Evolutionary conservation across 2,888 invertebrate genomes (phyloP).

Genomic region (Resseliella maxima): DNA sequence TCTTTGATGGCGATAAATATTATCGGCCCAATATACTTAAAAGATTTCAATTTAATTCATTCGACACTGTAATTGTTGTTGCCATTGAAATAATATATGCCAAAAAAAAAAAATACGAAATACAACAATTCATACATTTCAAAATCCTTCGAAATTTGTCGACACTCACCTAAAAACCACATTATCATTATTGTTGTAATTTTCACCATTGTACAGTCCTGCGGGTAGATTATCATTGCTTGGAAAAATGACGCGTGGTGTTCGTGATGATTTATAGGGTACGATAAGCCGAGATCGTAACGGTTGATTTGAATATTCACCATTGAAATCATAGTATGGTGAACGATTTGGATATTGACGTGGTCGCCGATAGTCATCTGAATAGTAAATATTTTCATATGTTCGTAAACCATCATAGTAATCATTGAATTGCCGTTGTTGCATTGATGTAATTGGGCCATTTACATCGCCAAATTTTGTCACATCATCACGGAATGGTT

Average conservation of each 20-base stretch:
- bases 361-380: slow-evolving; percentile 61
- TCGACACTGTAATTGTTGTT: too few species aligned
- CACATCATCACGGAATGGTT: slow-evolving; percentile 65
- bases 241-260: slow-evolving; percentile 67
- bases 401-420: slow-evolving; percentile 60
- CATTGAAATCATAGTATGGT: slow-evolving; percentile 63
- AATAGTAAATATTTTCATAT: slow-evolving; percentile 64
- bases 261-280: slow-evolving; percentile 65
- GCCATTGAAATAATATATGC: too few species aligned
- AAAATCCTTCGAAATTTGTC: neutral
- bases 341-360: slow-evolving; percentile 64
- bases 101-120: too few species aligned
- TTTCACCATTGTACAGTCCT: slow-evolving; percentile 64
- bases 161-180: slow-evolving; percentile 66
- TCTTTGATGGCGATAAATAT: too few species aligned
- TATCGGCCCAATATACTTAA: too few species aligned
- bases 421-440: slow-evolving; percentile 58
- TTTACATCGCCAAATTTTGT: slow-evolving; percentile 68
- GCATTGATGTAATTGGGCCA: slow-evolving; percentile 66
- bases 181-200: slow-evolving; percentile 66
- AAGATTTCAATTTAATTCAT: too few species aligned
- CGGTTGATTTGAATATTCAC: slow-evolving; percentile 63
- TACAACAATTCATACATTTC: too few species aligned
- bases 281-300: slow-evolving; percentile 65
- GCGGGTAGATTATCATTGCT: slow-evolving; percentile 60